phyloP scores from a whole-genome alignment of 1,140 invertebrate species.

The Drosophila nikananu region DNA sequence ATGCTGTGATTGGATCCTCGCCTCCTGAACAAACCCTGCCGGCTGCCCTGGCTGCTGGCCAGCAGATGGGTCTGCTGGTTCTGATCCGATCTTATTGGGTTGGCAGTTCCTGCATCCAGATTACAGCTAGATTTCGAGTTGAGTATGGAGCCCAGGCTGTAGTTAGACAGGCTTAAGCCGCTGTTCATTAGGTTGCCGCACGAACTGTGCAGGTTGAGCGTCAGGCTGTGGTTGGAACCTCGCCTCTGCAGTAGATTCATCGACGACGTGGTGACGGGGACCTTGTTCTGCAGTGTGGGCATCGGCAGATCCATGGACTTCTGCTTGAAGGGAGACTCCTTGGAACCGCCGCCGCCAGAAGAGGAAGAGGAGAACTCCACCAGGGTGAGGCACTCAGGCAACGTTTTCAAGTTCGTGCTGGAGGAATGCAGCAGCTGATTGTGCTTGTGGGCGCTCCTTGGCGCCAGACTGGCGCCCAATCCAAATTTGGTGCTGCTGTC shows the following conservation, averaged over 20 bases:
- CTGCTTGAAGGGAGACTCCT: slow-evolving; percentile 74
- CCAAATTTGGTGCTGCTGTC: slow-evolving; percentile 65
- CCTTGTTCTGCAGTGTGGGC: slow-evolving; percentile 40
- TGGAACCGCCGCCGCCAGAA: slow-evolving; percentile 2
- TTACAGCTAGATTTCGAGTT: slow-evolving; percentile 82
- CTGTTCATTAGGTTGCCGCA: slow-evolving; percentile 79
- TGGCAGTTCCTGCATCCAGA: slow-evolving; percentile 51
- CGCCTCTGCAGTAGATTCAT: slow-evolving; percentile 91
- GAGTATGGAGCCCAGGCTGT: slow-evolving; percentile 68
- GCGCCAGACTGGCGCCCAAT: slow-evolving; percentile 59
- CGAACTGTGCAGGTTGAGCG: slow-evolving; percentile 87
- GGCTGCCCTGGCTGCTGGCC: slow-evolving; percentile 69
- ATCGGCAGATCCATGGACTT: slow-evolving; percentile 76
- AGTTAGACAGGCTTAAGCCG: slow-evolving; percentile 76
- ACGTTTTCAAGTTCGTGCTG: slow-evolving; percentile 88
- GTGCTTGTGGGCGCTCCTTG: slow-evolving; percentile 70
- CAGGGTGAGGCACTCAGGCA: slow-evolving; percentile 89
- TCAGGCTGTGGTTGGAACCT: slow-evolving; percentile 95
- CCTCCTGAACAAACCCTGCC: slow-evolving; percentile 91
- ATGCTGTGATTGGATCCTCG: slow-evolving; percentile 96
- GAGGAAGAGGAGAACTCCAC: slow-evolving; percentile 86
- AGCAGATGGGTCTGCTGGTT: slow-evolving; percentile 26
- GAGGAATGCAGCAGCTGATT: slow-evolving; percentile 86
- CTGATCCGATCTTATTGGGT: slow-evolving; percentile 9
- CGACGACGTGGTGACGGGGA: slow-evolving; percentile 66